Conservation (phyloP, 2,113 vertebrate species). For the Engystomops pustulosus region DNA sequence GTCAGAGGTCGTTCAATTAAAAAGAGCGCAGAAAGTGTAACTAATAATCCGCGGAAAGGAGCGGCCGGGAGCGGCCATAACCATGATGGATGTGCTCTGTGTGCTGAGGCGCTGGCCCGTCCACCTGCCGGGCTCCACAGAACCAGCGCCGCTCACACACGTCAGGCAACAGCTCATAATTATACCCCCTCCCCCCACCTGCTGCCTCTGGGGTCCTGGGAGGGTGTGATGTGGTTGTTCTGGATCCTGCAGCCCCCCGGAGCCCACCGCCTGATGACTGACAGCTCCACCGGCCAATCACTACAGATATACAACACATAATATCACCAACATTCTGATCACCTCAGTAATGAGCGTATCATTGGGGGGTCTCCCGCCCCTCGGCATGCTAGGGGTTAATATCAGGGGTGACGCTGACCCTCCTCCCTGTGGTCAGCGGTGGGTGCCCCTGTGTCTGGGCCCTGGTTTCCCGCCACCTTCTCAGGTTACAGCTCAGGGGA, state of each 20-base stretch:
- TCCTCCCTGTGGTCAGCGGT: slow-evolving; percentile 2
- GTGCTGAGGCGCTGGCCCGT: slow-evolving; percentile 83
- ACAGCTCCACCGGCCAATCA: not conserved
- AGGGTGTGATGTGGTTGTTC: slow-evolving; percentile 89
- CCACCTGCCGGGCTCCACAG: slow-evolving; percentile 94
- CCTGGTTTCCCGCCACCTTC: slow-evolving; percentile 66
- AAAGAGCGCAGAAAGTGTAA: slow-evolving; percentile 73
- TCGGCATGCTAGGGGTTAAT: not conserved
- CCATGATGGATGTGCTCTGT: slow-evolving; percentile 93
- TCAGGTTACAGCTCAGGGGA: slow-evolving; percentile 63
- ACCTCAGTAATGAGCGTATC: too few species aligned
- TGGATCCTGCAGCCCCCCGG: slow-evolving; percentile 63
- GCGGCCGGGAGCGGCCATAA: slow-evolving; percentile 80
- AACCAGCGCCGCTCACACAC: slow-evolving; percentile 87
- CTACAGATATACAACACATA: too few species aligned
- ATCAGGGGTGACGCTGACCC: not conserved
- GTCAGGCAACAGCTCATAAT: slow-evolving; percentile 98
- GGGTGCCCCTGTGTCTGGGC: slow-evolving; percentile 21
- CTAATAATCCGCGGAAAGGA: slow-evolving; percentile 69
- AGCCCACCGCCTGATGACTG: not conserved
- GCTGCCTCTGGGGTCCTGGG: slow-evolving; percentile 82
- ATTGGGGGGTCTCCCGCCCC: not conserved
- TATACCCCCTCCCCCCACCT: slow-evolving; percentile 70
- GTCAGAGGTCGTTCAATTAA: slow-evolving; percentile 79
- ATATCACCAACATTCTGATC: too few species aligned